Evolutionary conservation across 2,797 vertebrate genomes (phyloP), one percentile per base, ranked within the genome.

Genomic region (Amniataba percoides): DNA sequence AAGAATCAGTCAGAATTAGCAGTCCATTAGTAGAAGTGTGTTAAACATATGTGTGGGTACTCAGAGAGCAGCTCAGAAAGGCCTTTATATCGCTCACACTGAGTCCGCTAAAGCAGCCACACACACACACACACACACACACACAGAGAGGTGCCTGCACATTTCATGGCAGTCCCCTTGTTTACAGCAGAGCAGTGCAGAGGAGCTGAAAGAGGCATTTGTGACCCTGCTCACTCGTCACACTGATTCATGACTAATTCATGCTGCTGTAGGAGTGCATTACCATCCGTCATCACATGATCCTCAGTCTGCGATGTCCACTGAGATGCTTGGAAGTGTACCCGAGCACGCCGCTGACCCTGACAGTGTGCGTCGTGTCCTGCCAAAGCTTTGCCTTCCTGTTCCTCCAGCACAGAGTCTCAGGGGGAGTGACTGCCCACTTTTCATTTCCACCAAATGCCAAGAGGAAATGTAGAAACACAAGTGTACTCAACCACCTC

Each of bases 191-290:
- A 53, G 48, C 49, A 5, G 48, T 18, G 19, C 15, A 34, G 67
- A 62, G 40, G 52, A 82, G 66, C 85, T 84, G 84, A 88, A 85
- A 86, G 89, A 81, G 55, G 77, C 65, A 78, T 84, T 61, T 85
- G 80, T 89, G 82, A 71, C 71, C 74, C 56, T 48, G 60, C 75
- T 80, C 51, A 45, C 76, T 69, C 53, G 45, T 83, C 76, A 77
- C 4, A 53, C 73, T 43, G 79, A 68, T 83, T 92, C 89, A 92
- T 93, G 91, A 87, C 77, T 91, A 80, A 93, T 93, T 89, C 91
- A 91, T 90, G 80, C 46, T 60, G 75, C 83, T 39, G 91, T 88
- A 73, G 89, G 89, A 90, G 90, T 72, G 18, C 60, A 71, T 83
- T 67, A 59, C 81, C 84, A 68, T 71, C 61, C 66, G 1, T 75